Evolutionary conservation across 2,113 vertebrate species (phyloP).

Genomic region (Anhinga anhinga): DNA sequence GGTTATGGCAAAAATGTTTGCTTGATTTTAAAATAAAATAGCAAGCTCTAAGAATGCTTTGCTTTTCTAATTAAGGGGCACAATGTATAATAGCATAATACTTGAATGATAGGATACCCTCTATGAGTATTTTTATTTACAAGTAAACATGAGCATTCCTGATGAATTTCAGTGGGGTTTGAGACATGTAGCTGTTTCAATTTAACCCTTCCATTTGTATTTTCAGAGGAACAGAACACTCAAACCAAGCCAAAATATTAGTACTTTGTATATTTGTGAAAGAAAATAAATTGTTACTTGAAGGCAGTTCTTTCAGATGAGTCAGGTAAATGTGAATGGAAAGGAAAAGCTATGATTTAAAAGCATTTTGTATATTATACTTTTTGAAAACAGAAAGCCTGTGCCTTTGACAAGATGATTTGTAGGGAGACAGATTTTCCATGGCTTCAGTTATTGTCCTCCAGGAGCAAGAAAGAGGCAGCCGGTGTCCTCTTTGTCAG

Average conservation of each 20-base stretch:
- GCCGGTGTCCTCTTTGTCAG: background rate
- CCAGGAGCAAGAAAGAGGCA: conserved; percentile 24
- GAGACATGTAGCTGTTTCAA: background rate
- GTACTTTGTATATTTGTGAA: background rate
- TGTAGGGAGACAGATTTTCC: conserved; percentile 24
- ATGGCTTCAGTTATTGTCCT: background rate
- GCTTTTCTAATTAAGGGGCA: background rate
- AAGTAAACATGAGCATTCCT: background rate
- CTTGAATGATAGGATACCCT: background rate
- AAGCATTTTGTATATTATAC: conserved; percentile 1
- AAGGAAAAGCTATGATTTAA: conserved; percentile 20
- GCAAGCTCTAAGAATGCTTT: background rate
- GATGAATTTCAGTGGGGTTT: background rate
- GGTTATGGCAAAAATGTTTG: background rate
- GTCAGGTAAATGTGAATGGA: background rate
- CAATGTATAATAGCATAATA: background rate
- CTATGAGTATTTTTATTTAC: background rate
- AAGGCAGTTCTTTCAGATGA: background rate
- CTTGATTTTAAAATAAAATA: conserved; percentile 8
- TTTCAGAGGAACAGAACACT: conserved; percentile 1
- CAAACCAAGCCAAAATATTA: conserved; percentile 8
- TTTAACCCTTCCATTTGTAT: conserved; percentile 21
- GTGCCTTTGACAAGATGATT: conserved; percentile 15
- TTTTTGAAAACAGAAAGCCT: background rate
- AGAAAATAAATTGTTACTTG: background rate